Conservation (phyloP, 1,140 invertebrate species). For the Drosophila tropicalis region DNA sequence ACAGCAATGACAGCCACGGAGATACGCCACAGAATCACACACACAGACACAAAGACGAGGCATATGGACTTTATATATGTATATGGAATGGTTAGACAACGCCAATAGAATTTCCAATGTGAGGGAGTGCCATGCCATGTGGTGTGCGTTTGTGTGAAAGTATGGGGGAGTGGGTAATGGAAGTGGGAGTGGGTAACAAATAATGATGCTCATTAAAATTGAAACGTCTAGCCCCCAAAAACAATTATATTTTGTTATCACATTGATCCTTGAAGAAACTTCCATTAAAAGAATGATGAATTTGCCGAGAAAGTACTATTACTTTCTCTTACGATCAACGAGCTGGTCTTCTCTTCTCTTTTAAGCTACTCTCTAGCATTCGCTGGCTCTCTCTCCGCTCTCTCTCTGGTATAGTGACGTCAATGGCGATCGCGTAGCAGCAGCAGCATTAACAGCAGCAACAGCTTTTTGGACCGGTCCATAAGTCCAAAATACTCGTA, state of each 20-base stretch:
- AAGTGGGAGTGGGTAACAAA: not conserved
- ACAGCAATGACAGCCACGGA: constrained; percentile 6
- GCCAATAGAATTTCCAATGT: constrained; percentile 5
- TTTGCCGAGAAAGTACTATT: too few species aligned
- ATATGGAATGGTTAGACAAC: constrained; percentile 1
- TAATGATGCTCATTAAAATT: too few species aligned
- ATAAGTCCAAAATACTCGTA: constrained; percentile 38
- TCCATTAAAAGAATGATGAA: too few species aligned
- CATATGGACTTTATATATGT: not conserved
- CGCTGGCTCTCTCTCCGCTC: not conserved
- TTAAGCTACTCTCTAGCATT: not conserved
- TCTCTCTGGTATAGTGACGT: not conserved
- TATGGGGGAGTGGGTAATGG: not conserved
- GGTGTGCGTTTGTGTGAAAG: not conserved
- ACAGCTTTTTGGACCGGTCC: constrained; percentile 59
- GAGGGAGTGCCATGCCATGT: not conserved
- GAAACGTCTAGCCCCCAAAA: too few species aligned
- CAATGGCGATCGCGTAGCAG: constrained; percentile 33
- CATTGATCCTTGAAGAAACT: too few species aligned
- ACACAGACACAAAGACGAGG: not conserved
- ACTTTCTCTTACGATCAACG: too few species aligned
- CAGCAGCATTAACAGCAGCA: constrained; percentile 36
- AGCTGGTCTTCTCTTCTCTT: not conserved
- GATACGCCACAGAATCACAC: constrained; percentile 3
- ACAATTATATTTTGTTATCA: too few species aligned